Base-by-base conservation (phyloP, 2,797 vertebrate species). In the Enteromius afrohamiltoni region DNA sequence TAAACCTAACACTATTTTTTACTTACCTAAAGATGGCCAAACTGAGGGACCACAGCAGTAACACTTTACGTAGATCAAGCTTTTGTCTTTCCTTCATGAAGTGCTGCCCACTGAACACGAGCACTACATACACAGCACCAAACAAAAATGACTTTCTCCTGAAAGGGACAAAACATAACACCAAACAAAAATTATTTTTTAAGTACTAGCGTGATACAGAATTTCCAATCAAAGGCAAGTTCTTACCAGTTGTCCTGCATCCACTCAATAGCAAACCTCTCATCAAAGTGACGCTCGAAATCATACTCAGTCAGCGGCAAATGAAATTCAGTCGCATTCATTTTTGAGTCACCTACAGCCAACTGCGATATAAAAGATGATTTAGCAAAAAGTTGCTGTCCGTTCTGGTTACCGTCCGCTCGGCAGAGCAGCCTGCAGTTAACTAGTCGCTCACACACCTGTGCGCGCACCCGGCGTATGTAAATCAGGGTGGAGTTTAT, bases 21-120 rank as follows among this genome's bases (percentile, higher is more conserved):
- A 49, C 92, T 90, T 91, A 97, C 97, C 97, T 97, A 93, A 97
- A 97, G 80, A 97, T 47, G 34, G 97, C 95, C 78, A 97, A 94
- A 86, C 92, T 92, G 76, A 96, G 92, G 0, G 97, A 97, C 97
- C 97, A 97, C 77, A 97, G 87, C 65, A 91, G 62, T 3, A 97
- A 86, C 0, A 94, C 95, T 13, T 87, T 83, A 0, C 96, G 94
- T 69, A 97, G 92, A 90, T 94, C 92, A 91, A 96, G 92, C 79
- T 94, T 94, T 1, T 89, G 93, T 60, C 94, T 86, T 40, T 94
- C 82, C 87, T 92, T 96, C 97, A 97, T 97, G 88, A 94, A 94
- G 89, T 90, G 91, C 67, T 95, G 96, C 0, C 95, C 95, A n/a
- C 90, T 92, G 42, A 96, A 93, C 60, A 96, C 92, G 37, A 97